Evolutionary conservation across 2,113 vertebrate species (phyloP).

Genomic region (Syngnathus scovelli): DNA sequence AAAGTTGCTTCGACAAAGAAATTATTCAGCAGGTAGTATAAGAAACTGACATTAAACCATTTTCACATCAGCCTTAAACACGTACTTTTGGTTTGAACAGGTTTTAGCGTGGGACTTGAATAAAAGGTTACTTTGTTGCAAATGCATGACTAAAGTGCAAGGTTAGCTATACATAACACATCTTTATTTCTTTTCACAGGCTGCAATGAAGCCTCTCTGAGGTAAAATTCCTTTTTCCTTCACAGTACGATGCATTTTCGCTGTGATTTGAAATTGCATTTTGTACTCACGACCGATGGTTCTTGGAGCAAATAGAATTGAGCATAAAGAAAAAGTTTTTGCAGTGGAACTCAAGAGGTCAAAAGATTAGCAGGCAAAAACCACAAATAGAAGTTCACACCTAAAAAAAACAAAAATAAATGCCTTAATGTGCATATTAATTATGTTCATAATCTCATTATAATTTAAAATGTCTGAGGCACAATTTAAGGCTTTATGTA

Average conservation of each 20-base stretch:
- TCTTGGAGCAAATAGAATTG: neutral
- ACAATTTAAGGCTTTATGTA: slow-evolving; percentile 3
- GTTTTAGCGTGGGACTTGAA: neutral
- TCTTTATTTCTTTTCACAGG: slow-evolving; percentile 22
- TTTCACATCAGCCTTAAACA: neutral
- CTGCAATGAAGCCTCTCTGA: slow-evolving; percentile 11
- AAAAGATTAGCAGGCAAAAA: slow-evolving; percentile 8
- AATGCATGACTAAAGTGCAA: slow-evolving; percentile 50
- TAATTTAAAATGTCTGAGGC: neutral
- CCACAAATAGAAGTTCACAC: neutral
- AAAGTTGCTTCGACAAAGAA: neutral
- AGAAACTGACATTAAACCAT: slow-evolving; percentile 7
- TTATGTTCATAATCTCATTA: neutral
- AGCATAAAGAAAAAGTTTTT: slow-evolving; percentile 11
- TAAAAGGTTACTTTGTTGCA: slow-evolving; percentile 10
- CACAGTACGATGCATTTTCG: neutral
- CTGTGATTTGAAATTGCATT: neutral
- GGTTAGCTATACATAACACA: slow-evolving; percentile 28
- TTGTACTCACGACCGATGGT: slow-evolving; percentile 15
- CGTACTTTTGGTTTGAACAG: neutral
- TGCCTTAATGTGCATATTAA: neutral
- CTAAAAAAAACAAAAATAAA: neutral
- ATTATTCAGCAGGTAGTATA: slow-evolving; percentile 3
- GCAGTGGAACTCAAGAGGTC: neutral
- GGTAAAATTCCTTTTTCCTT: slow-evolving; percentile 20